Base-by-base conservation (phyloP, 2,797 vertebrate genomes). In the Carcharodon carcharias region DNA sequence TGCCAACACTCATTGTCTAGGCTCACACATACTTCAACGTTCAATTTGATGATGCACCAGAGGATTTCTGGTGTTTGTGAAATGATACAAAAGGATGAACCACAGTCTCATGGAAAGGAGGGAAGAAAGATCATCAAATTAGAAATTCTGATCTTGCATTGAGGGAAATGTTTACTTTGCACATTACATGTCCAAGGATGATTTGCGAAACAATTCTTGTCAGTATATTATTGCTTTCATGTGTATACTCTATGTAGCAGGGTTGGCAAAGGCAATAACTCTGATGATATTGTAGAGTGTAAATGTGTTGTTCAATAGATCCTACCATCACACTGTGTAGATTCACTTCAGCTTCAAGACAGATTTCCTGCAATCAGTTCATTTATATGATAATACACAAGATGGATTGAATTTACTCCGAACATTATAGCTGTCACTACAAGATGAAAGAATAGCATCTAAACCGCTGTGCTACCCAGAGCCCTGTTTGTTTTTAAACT, bases 281-380 rank as follows among this genome's bases (percentile, higher is more conserved):
- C 61, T 65, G 61, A 65, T 93, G 16, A 45, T 45, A 93, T 65
- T 93, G 91, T 61, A 26, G 91, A 93, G 4, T 9, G 18, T 67
- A 45, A 93, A n/a, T 93, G 61, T 67, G 61, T 93, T 67, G 61
- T 93, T 93, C 61, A 93, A 93, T 93, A 63, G 4, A 40, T 93
- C 91, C 21, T 11, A 28, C n/a, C 16, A 65, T 40, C 18, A 65
- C 11, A 58, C 63, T 45, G 26, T 93, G 61, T 67, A 67, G 31
- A n/a, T 40, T 91, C 63, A 67, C n/a, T 92, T 63, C 61, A 21
- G 58, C n/a, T 93, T 93, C 35, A 67, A 93, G 45, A 11, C 7
- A 67, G n/a, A 65, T 67, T 93, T 61, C 23, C 91, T 40, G 21
- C 35, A 16, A 65, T 67, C n/a, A 65, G 61, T 93, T 93, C 61